Evolutionary conservation across 37 sponge, comb jelly and placozoan species (phyloP).

Genomic region (Chondrosia reniformis): DNA sequence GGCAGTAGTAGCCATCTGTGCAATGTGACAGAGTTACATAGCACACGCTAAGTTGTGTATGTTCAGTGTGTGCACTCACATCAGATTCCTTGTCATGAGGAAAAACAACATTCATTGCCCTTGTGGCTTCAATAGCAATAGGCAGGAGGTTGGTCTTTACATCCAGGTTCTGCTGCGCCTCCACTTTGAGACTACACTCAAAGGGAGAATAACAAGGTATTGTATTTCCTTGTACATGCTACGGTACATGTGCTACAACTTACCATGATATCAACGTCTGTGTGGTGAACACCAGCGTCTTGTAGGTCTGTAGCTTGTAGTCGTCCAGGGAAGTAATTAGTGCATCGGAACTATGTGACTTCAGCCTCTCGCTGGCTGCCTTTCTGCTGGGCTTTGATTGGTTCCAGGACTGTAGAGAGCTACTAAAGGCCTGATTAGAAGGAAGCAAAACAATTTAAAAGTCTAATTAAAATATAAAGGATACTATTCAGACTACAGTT

Average conservation of each 20-base stretch:
- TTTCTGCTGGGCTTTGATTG: conserved; percentile 10
- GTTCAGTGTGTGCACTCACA: neutral
- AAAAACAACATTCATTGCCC: conserved; percentile 49
- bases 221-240: conserved; percentile 1
- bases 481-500: too few relatives aligned
- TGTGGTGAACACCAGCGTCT: conserved; percentile 29
- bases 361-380: neutral
- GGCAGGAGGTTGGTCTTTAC: conserved; percentile 35
- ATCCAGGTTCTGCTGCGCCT: conserved; percentile 27
- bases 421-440: conserved; percentile 61
- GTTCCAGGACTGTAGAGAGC: conserved; percentile 69
- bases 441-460: neutral
- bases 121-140: neutral
- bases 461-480: too few relatives aligned
- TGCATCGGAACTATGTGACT: neutral
- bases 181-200: conserved; percentile 40
- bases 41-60: neutral
- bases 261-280: conserved; percentile 47
- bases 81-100: conserved; percentile 32
- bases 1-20: conserved; percentile 43
- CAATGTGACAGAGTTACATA: neutral
- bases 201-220: neutral
- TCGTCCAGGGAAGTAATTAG: conserved; percentile 12
- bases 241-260: neutral
- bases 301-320: conserved; percentile 28